Evolutionary conservation across 2,797 vertebrate species (phyloP).

Genomic region (Rachycentron canadum): DNA sequence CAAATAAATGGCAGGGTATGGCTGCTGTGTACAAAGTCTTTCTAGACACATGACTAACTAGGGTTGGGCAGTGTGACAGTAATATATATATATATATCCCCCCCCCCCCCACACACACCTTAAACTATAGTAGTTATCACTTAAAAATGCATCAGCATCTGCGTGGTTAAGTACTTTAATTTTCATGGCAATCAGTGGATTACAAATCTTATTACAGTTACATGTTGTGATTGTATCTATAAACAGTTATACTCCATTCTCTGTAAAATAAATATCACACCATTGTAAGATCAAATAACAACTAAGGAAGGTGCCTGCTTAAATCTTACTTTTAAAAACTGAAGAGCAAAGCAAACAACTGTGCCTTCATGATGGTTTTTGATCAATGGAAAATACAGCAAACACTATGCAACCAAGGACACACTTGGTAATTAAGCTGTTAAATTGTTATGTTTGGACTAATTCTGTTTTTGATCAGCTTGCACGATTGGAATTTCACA

Average conservation of each 20-base stretch:
- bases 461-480: neutral
- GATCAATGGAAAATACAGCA: neutral
- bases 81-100: too few relatives aligned
- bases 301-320: neutral
- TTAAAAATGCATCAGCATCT: too few relatives aligned
- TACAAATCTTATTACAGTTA: too few relatives aligned
- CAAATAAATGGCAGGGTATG: constrained; percentile 1
- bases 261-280: too few relatives aligned
- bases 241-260: too few relatives aligned
- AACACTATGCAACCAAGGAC: too few relatives aligned
- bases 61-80: neutral
- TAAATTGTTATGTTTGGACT: neutral
- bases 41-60: neutral
- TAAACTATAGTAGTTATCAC: neutral
- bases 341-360: neutral
- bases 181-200: neutral
- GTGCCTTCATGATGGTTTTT: neutral
- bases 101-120: too few relatives aligned
- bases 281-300: neutral
- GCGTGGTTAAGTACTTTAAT: neutral
- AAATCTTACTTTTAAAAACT: neutral
- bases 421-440: neutral
- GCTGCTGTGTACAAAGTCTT: neutral
- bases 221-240: too few relatives aligned
- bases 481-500: constrained; percentile 1